These are phyloP conservation scores for Sphenodon punctatus DNA, from an alignment of 2,797 vertebrate genomes.

Conservation along the genomic window DNA sequence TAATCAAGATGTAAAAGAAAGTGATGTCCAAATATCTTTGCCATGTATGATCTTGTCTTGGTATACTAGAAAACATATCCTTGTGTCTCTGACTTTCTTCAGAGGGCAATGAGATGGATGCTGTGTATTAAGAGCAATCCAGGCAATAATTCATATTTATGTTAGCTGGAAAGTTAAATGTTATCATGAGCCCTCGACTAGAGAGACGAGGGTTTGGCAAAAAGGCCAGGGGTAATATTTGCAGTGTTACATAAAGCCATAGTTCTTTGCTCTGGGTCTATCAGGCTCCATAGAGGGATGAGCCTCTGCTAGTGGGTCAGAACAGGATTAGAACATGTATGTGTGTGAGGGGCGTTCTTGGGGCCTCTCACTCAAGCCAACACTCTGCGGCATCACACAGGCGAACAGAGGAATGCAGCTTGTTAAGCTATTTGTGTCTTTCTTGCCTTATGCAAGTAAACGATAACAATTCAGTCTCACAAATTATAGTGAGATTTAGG, in stretches of 20 bases:
- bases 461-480: too few relatives aligned
- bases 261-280: not conserved
- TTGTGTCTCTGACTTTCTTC: too few relatives aligned
- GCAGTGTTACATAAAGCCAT: not conserved
- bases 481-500: too few relatives aligned
- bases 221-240: not conserved
- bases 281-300: not conserved
- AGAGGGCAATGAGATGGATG: too few relatives aligned
- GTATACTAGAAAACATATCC: not conserved
- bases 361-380: too few relatives aligned
- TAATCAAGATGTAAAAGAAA: not conserved
- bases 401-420: too few relatives aligned
- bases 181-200: accelerated
- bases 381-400: too few relatives aligned
- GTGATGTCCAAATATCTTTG: not conserved
- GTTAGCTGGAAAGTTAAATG: not conserved
- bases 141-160: not conserved
- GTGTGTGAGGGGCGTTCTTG: too few relatives aligned
- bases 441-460: too few relatives aligned
- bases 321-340: not conserved
- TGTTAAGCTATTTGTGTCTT: too few relatives aligned
- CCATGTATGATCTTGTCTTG: not conserved
- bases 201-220: not conserved
- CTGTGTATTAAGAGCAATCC: not conserved
- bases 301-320: accelerated